Conservation (phyloP, 2,888 invertebrate species). For the Pollenia angustigena region DNA sequence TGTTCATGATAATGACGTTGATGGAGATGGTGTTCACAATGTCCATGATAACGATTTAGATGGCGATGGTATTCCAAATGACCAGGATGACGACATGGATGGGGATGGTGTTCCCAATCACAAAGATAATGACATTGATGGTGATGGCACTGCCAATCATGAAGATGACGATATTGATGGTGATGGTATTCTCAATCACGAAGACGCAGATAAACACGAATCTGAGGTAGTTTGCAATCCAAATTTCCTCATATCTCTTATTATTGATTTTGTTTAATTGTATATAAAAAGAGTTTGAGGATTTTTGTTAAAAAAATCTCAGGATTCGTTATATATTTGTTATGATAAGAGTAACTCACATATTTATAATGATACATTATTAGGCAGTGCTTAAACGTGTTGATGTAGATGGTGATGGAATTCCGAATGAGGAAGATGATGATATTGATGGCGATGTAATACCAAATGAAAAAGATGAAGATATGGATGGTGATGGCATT, state of each 20-base stretch:
- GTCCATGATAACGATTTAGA: conserved; percentile 82
- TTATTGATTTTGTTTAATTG: not conserved
- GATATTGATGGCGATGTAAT: conserved; percentile 79
- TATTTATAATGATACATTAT: conserved; percentile 51
- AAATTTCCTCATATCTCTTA: conserved; percentile 29
- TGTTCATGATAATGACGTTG: conserved; percentile 73
- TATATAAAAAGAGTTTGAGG: not conserved
- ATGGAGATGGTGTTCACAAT: conserved; percentile 80
- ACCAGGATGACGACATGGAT: conserved; percentile 80
- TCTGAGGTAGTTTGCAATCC: conserved; percentile 56
- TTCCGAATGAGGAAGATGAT: conserved; percentile 79
- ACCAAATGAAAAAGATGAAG: conserved; percentile 76
- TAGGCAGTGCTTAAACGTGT: conserved; percentile 70
- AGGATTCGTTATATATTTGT: conserved; percentile 22
- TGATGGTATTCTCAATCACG: conserved; percentile 77
- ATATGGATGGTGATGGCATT: conserved; percentile 78
- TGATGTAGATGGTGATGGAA: conserved; percentile 80
- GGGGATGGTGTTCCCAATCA: conserved; percentile 79
- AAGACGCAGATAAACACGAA: conserved; percentile 65
- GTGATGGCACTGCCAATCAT: conserved; percentile 81
- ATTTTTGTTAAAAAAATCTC: conserved; percentile 23
- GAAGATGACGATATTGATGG: conserved; percentile 83
- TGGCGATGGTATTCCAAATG: conserved; percentile 81
- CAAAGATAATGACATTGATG: conserved; percentile 78
- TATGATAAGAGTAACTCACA: conserved; percentile 18